Percentiles rank a stretch among this genome's conserved stretches.
Conservation (phyloP, 2,797 vertebrate genomes). For the Tragopan temminckii region DNA sequence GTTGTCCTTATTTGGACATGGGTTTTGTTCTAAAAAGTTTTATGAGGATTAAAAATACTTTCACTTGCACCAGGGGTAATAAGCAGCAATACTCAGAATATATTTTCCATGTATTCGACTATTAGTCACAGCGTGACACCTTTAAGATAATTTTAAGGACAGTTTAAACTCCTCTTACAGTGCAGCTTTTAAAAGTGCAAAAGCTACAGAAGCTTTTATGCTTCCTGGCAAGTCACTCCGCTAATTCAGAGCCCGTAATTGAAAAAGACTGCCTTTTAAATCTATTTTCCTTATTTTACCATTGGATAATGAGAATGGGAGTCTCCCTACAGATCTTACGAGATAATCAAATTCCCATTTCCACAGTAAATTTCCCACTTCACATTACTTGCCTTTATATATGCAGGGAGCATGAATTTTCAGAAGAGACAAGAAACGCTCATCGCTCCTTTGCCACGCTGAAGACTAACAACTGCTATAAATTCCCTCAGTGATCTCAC, state of each 20-base stretch:
- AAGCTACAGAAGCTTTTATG: constrained; percentile 52
- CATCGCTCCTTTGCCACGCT: neutral
- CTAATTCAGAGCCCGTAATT: constrained; percentile 47
- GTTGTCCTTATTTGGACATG: neutral
- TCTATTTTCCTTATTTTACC: constrained; percentile 1
- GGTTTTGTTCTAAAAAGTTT: neutral
- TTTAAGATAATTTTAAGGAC: constrained; percentile 53
- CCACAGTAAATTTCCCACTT: constrained; percentile 22
- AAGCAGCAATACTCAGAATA: neutral
- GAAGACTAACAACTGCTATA: neutral
- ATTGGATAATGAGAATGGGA: constrained; percentile 26
- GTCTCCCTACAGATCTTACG: constrained; percentile 23
- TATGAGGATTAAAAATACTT: neutral
- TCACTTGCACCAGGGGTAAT: neutral
- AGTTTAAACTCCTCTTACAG: constrained; percentile 43
- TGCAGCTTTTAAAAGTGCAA: constrained; percentile 34
- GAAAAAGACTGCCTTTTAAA: constrained; percentile 49
- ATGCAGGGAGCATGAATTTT: neutral
- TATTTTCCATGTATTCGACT: constrained; percentile 13
- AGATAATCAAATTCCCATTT: constrained; percentile 50
- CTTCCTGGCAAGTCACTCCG: constrained; percentile 59
- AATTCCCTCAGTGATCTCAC: neutral
- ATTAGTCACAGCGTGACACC: constrained; percentile 17
- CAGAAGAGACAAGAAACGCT: neutral
- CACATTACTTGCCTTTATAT: neutral